phyloP scores from a whole-genome alignment of 2,113 vertebrate species.

The Mesoclemmys tuberculata region DNA sequence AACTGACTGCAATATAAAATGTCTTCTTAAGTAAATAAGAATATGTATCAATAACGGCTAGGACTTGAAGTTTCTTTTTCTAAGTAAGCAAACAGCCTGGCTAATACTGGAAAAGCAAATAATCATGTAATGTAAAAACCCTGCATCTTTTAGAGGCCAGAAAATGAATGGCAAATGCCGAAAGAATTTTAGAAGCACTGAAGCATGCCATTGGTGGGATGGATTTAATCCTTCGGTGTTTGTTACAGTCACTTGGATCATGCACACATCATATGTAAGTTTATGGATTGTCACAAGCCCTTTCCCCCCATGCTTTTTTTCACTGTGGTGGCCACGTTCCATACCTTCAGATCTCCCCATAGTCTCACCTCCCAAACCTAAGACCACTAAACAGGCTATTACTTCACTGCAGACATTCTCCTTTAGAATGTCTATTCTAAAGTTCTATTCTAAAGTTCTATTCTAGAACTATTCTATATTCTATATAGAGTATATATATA shows the following conservation, averaged over 20 bases:
- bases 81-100: not conserved
- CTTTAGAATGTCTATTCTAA: too few relatives aligned
- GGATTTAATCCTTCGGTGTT: not conserved
- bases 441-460: too few relatives aligned
- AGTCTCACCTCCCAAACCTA: not conserved
- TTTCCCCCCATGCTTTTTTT: not conserved
- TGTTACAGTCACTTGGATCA: not conserved
- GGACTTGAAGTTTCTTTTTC: not conserved
- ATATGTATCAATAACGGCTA: rapidly evolving
- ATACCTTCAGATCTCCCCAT: not conserved
- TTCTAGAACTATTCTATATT: too few relatives aligned
- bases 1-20: not conserved
- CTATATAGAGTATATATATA: too few relatives aligned
- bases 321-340: not conserved
- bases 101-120: not conserved
- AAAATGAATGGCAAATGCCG: not conserved
- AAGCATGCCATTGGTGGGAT: not conserved
- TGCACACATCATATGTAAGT: not conserved
- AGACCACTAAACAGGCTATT: not conserved
- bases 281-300: not conserved
- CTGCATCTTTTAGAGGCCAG: not conserved
- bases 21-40: not conserved
- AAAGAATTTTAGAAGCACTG: not conserved
- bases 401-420: not conserved
- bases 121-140: not conserved